Percentiles rank a stretch among this genome's conserved stretches.
phyloP scores from a whole-genome alignment of 2,888 invertebrate species.

The Eupithecia exiguata region DNA sequence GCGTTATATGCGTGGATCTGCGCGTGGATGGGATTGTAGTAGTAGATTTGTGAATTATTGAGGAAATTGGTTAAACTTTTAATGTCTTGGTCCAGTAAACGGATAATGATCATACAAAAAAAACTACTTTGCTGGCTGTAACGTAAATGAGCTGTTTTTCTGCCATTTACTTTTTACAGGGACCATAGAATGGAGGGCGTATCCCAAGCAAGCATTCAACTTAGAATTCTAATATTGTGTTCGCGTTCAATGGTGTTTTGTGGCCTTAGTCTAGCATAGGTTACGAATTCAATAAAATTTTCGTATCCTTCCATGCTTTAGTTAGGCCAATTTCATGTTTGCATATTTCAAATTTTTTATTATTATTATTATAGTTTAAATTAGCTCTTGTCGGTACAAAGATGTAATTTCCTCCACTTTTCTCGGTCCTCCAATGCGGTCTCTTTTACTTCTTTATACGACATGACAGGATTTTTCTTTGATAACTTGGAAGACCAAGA shows the following conservation, averaged over 20 bases:
- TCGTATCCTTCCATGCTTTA: background rate
- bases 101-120: background rate
- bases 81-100: background rate
- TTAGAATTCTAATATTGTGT: background rate
- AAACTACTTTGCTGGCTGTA: background rate
- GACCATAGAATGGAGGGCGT: background rate
- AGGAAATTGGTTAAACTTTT: background rate
- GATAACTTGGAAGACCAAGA: no score
- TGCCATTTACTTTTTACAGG: background rate
- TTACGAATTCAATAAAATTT: background rate
- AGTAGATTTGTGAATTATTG: background rate
- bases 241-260: background rate
- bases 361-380: no score
- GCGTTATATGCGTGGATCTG: constrained; percentile 11
- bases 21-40: background rate
- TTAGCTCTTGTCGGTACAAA: no score
- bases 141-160: background rate
- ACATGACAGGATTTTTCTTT: no score
- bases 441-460: no score
- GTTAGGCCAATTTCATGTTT: background rate
- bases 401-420: no score
- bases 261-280: background rate
- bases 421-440: no score
- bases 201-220: background rate
- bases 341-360: background rate